Percentiles rank a stretch among this genome's conserved stretches.
These are phyloP conservation scores for Schlechtendalia chinensis DNA, from an alignment of 1,140 invertebrate genomes.

Conservation along the genomic window DNA sequence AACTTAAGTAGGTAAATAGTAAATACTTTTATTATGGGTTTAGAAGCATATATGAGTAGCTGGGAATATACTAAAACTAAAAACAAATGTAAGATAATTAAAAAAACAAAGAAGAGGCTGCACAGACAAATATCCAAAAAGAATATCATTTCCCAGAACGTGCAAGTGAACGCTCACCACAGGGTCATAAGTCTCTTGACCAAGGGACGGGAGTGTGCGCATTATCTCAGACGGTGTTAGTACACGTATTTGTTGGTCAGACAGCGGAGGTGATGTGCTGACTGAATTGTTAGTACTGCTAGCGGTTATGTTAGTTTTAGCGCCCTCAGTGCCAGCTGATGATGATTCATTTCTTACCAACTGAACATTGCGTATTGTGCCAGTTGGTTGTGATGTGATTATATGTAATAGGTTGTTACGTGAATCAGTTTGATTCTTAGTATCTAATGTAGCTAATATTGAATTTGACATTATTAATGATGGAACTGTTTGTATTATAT, in stretches of 20 bases:
- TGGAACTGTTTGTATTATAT: constrained; percentile 53
- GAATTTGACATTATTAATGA: constrained; percentile 53
- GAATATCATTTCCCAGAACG: constrained; percentile 50
- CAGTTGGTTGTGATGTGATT: constrained; percentile 50
- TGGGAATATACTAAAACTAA: constrained; percentile 50
- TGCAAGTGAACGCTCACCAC: constrained; percentile 58
- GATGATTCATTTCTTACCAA: constrained; percentile 50
- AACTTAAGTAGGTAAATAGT: neutral
- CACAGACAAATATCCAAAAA: constrained; percentile 50
- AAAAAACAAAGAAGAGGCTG: constrained; percentile 47
- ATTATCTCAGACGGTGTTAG: constrained; percentile 82
- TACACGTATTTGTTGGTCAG: constrained; percentile 78
- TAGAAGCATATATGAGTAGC: constrained; percentile 34
- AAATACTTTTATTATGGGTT: neutral
- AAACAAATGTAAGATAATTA: constrained; percentile 48
- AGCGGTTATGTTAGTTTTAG: constrained; percentile 57
- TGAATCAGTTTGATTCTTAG: constrained; percentile 51
- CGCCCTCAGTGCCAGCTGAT: constrained; percentile 52
- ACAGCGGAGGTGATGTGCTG: constrained; percentile 52
- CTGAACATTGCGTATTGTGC: constrained; percentile 43
- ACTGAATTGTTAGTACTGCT: constrained; percentile 50
- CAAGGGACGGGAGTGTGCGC: constrained; percentile 78
- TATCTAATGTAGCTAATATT: constrained; percentile 51
- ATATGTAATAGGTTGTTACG: constrained; percentile 51
- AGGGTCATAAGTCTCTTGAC: constrained; percentile 69